These are phyloP conservation scores for Platysteira castanea DNA, from an alignment of 2,113 vertebrate species.

Conservation along the genomic window DNA sequence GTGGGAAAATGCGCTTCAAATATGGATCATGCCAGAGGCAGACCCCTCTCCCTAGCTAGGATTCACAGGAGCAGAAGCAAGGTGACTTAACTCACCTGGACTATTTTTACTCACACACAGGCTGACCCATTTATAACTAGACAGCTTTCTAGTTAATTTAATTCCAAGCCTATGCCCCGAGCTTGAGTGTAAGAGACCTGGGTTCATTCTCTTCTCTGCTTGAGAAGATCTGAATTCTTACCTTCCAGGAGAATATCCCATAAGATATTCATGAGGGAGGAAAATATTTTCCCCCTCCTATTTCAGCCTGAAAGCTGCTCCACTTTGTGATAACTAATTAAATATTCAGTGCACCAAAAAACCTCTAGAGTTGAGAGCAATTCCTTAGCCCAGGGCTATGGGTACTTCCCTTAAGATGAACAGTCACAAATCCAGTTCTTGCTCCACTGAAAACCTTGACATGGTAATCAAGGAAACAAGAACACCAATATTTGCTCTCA, in stretches of 20 bases:
- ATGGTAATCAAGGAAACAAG: neutral
- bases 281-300: neutral
- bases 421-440: neutral
- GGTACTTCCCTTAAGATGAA: neutral
- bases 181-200: neutral
- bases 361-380: conserved; percentile 5
- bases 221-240: conserved; percentile 40
- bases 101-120: neutral
- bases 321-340: conserved; percentile 45
- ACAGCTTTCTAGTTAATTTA: conserved; percentile 38
- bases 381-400: conserved; percentile 14
- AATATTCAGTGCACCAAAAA: conserved; percentile 41
- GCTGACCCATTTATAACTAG: conserved; percentile 38
- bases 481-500: neutral
- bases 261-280: conserved; percentile 58
- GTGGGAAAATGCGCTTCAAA: neutral
- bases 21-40: neutral
- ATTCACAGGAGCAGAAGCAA: neutral
- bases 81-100: neutral
- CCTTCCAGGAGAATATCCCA: conserved; percentile 49
- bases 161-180: neutral
- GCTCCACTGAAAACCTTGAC: conserved; percentile 10
- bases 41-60: neutral
- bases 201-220: conserved; percentile 8
- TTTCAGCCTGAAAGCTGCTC: conserved; percentile 48